phyloP scores from a whole-genome alignment of 2,888 invertebrate genomes.

The Eretmocerus hayati region DNA sequence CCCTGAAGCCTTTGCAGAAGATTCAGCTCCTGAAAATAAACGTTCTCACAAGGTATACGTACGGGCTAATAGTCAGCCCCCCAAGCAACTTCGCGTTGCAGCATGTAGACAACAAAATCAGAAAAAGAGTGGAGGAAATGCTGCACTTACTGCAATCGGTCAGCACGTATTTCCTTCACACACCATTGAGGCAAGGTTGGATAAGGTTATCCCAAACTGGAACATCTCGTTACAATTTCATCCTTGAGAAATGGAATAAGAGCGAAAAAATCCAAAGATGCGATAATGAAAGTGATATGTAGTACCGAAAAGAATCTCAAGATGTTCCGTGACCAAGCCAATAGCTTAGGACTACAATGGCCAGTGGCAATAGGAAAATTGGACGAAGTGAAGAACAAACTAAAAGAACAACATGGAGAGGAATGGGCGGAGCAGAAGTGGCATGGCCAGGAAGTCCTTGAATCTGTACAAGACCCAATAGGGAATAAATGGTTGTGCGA shows the following conservation, averaged over 20 bases:
- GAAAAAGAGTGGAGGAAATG: conserved; percentile 6
- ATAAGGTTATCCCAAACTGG: conserved; percentile 4
- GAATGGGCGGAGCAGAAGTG: not conserved
- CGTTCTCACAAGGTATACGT: conserved; percentile 9
- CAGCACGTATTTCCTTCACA: conserved; percentile 8
- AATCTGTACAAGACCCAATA: not conserved
- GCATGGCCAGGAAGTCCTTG: not conserved
- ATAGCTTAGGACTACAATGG: not conserved
- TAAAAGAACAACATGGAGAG: not conserved
- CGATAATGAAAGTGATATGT: not conserved
- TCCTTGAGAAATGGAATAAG: not conserved
- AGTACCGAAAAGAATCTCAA: not conserved
- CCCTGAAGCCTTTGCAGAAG: conserved; percentile 15
- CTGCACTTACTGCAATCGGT: conserved; percentile 3
- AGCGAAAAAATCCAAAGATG: not conserved
- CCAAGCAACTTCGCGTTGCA: not conserved
- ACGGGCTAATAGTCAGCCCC: conserved; percentile 3
- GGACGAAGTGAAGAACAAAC: not conserved
- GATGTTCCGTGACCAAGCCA: not conserved
- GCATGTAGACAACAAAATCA: not conserved
- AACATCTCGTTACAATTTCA: conserved; percentile 4
- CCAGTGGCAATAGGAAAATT: not conserved
- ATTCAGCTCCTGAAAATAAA: conserved; percentile 2
- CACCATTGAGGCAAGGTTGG: not conserved
- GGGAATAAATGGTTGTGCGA: not conserved